phyloP scores from a whole-genome alignment of 2,113 vertebrate genomes.

The Istiophorus platypterus region DNA sequence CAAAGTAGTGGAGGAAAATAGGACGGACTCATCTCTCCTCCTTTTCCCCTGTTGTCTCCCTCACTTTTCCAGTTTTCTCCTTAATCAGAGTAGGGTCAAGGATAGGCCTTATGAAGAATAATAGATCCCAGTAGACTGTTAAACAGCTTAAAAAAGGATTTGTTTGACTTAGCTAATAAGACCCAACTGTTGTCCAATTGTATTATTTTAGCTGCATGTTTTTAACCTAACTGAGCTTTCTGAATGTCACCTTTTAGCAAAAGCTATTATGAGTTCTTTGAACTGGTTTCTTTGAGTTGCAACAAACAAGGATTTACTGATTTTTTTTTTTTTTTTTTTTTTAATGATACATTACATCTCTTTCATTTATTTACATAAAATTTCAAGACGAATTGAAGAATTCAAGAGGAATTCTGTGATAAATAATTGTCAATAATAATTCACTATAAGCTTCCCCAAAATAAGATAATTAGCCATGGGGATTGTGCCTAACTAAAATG shows the following conservation, averaged over 20 bases:
- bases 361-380: background rate
- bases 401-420: background rate
- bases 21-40: background rate
- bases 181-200: background rate
- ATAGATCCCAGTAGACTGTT: background rate
- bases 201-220: background rate
- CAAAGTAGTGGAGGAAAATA: background rate
- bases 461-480: background rate
- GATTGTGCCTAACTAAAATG: background rate
- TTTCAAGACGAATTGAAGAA: too few relatives aligned
- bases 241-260: background rate
- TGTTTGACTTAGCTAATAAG: background rate
- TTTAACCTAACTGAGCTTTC: background rate
- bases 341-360: background rate
- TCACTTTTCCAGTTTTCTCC: slow-evolving; percentile 14
- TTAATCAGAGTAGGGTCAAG: background rate
- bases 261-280: background rate
- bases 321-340: too few relatives aligned
- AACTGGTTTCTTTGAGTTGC: background rate
- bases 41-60: background rate
- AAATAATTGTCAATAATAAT: background rate
- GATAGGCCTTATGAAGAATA: background rate
- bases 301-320: too few relatives aligned
- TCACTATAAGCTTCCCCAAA: background rate
- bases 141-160: background rate